Percentiles rank a stretch among this genome's conserved stretches.
Evolutionary conservation across 2,888 invertebrate genomes (phyloP).

Genomic region (Epiblema foenella): DNA sequence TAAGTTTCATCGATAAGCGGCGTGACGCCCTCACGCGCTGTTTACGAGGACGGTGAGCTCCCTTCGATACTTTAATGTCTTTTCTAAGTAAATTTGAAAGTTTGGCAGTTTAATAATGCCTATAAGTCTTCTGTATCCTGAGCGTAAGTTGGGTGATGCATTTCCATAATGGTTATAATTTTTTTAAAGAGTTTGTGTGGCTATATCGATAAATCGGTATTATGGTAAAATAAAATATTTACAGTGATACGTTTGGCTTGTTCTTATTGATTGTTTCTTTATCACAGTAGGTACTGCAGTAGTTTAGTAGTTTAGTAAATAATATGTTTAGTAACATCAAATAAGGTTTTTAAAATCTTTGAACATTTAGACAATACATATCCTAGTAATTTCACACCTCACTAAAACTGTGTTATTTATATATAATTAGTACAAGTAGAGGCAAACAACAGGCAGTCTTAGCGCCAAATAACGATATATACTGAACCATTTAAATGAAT

Average conservation of each 20-base stretch:
- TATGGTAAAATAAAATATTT: no score
- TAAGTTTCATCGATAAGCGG: constrained; percentile 50
- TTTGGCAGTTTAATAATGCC: constrained; percentile 27
- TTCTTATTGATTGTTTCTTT: not conserved
- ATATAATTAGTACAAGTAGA: no score
- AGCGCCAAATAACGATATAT: no score
- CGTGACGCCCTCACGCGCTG: constrained; percentile 19
- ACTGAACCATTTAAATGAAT: no score
- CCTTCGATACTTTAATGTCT: constrained; percentile 31
- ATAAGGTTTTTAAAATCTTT: no score
- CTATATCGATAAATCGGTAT: not conserved
- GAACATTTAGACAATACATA: no score
- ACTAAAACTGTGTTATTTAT: no score
- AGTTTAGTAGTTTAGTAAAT: no score
- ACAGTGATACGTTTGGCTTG: not conserved
- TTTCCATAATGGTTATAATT: not conserved
- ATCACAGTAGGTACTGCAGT: no score
- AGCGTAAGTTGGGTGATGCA: not conserved
- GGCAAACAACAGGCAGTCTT: no score
- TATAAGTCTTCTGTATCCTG: constrained; percentile 19
- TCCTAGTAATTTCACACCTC: no score
- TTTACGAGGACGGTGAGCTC: constrained; percentile 20
- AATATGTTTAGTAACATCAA: no score
- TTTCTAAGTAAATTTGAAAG: constrained; percentile 33
- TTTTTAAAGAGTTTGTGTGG: not conserved